Evolutionary conservation across 92 coral and sea anemone genomes (phyloP).

Genomic region (Parazoanthus darwini): DNA sequence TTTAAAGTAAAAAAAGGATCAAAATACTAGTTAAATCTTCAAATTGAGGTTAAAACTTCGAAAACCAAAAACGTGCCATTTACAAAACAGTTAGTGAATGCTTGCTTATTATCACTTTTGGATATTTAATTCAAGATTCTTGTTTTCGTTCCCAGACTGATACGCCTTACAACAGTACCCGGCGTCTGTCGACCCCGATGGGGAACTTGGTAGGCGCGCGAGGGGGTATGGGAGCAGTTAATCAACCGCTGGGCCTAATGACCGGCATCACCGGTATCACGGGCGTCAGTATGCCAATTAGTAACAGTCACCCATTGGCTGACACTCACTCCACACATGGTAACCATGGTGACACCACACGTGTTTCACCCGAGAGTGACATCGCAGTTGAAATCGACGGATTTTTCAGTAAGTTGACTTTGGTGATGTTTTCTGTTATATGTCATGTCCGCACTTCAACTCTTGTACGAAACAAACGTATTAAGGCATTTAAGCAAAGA

Average conservation of each 20-base stretch:
- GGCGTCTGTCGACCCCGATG: conserved; percentile 85
- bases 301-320: conserved; percentile 75
- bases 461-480: neutral
- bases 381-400: conserved; percentile 65
- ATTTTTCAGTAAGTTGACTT: conserved; percentile 50
- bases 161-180: conserved; percentile 50
- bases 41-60: too few relatives aligned
- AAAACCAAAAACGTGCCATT: too few relatives aligned
- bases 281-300: conserved; percentile 94
- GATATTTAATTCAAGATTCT: too few relatives aligned
- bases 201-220: conserved; percentile 48
- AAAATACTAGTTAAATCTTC: too few relatives aligned
- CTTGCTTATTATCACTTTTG: too few relatives aligned
- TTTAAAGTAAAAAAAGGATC: too few relatives aligned
- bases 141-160: conserved; percentile 52
- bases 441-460: too few relatives aligned
- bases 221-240: conserved; percentile 68
- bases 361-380: conserved; percentile 76
- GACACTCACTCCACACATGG: conserved; percentile 62
- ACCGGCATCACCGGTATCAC: conserved; percentile 81
- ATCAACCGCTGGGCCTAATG: conserved; percentile 75
- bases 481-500: too few relatives aligned
- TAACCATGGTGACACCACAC: conserved; percentile 68
- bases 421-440: too few relatives aligned
- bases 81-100: too few relatives aligned